Evolutionary conservation across 2,113 vertebrate species (phyloP), one percentile per base, ranked within the genome.

Genomic region (Probosciger aterrimus): DNA sequence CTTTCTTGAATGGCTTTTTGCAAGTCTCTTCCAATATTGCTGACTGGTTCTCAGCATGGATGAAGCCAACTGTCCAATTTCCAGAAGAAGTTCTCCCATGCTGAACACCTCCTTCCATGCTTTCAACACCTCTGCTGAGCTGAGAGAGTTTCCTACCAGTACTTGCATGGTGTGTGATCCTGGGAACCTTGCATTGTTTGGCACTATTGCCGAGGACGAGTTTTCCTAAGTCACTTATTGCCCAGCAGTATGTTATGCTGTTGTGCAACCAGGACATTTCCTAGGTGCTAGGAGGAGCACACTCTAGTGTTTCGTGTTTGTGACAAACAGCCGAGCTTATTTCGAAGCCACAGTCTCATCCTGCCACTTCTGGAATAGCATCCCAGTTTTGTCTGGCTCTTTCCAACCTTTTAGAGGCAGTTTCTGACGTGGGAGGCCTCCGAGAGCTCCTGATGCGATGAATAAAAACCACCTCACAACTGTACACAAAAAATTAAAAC

Each of bases 401-500:
- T 77, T 67, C n/a, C 33, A 24, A 22, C 50, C 55, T 71, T 81
- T 63, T 14, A 30, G 75, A 87, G 63, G 73, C 69, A 24, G 33
- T 27, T 85, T 11, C 69, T 84, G 49, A 41, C 1, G 14, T 68
- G 90, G 86, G 88, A 92, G 60, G 77, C 49, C 71, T 16, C 64
- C 1, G 41, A n/a, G 86, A 82, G 46, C 78, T 92, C 92, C 59
- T 22, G 24, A 52, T 5, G n/a, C 0, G 1, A 76, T 5, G 71
- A 63, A 90, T 74, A 81, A 70, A 96, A 92, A 41, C 20, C 76
- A 55, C 89, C 69, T 70, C 46, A 0, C 4, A 33, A 85, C 69
- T 12, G 46, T 33, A 86, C 59, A 69, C 82, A 60, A 80, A 74
- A 93, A 95, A 96, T 95, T 69, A 94, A 96, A 97, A 57, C 77